Conservation (phyloP, 2,797 vertebrate species). For the Alectoris magna region DNA sequence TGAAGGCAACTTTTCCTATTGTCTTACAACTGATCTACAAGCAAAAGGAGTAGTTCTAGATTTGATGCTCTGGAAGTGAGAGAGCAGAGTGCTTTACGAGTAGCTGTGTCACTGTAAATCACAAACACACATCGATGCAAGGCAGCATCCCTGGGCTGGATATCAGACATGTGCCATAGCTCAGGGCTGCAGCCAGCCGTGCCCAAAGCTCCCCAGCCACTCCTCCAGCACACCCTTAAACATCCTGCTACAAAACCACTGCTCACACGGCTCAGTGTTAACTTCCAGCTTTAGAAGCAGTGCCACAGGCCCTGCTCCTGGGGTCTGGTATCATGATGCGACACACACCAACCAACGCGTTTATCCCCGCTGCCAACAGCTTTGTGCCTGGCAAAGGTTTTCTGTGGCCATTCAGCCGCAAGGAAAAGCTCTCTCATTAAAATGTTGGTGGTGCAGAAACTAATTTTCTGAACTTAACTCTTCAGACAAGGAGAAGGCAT, state of each 20-base stretch:
- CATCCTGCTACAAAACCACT: neutral
- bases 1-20: neutral
- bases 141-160: neutral
- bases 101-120: neutral
- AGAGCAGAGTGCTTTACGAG: neutral
- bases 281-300: neutral
- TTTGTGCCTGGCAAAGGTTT: neutral
- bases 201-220: neutral
- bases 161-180: neutral
- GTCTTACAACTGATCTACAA: neutral
- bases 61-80: neutral
- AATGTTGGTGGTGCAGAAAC: neutral
- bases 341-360: rapidly evolving
- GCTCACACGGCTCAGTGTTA: neutral
- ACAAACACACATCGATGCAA: neutral
- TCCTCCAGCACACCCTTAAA: neutral
- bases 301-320: neutral
- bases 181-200: neutral
- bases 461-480: neutral
- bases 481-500: neutral
- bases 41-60: neutral
- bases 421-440: neutral
- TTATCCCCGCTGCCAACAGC: neutral
- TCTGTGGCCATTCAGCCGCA: neutral
- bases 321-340: neutral